A percentile compares a stretch with the other conserved stretches of the same genome.
Conservation (phyloP, 2,113 vertebrate species). For the Nycticorax nycticorax region DNA sequence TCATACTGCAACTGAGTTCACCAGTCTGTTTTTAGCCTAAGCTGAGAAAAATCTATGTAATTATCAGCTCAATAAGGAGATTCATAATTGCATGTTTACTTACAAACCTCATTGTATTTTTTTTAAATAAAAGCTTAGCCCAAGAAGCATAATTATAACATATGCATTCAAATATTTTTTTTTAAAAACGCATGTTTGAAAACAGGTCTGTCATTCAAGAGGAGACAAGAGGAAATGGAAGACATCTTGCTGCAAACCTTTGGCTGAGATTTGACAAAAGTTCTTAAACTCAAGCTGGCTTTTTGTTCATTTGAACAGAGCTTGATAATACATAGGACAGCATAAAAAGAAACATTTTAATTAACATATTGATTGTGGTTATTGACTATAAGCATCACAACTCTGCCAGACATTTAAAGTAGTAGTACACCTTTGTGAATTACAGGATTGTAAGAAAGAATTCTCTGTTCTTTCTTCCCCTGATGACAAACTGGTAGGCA, state of each 20-base stretch:
- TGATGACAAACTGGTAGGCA: background rate
- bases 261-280: background rate
- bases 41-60: background rate
- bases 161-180: background rate
- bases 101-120: background rate
- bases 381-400: background rate
- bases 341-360: background rate
- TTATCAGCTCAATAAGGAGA: background rate
- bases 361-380: background rate
- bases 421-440: background rate
- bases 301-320: background rate
- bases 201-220: background rate
- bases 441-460: background rate
- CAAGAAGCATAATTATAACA: background rate
- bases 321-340: background rate
- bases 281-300: background rate
- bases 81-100: background rate
- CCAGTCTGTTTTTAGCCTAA: background rate
- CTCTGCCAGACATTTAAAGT: background rate
- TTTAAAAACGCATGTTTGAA: background rate
- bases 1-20: background rate
- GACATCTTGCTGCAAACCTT: background rate
- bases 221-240: background rate
- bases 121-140: background rate
- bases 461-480: background rate